Evolutionary conservation across 2,113 vertebrate species (phyloP).

Genomic region (Phoenicopterus ruber): DNA sequence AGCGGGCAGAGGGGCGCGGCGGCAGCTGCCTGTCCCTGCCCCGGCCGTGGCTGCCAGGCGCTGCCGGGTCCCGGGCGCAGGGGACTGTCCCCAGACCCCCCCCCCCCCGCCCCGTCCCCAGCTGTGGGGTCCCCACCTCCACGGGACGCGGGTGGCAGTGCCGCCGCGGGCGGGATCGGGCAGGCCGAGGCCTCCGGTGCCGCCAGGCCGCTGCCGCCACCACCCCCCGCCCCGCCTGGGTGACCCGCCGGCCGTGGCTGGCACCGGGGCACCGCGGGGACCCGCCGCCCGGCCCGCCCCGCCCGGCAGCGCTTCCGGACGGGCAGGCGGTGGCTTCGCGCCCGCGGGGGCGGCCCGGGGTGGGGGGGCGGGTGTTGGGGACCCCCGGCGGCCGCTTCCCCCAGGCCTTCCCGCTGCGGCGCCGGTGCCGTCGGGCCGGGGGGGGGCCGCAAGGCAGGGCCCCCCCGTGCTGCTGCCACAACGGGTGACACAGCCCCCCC

Average conservation of each 20-base stretch:
- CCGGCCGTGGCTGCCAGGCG: too few species aligned
- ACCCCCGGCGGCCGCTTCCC: neutral
- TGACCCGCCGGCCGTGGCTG: rapidly evolving
- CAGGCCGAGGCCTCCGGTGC: neutral
- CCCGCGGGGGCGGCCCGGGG: neutral
- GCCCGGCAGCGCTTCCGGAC: neutral
- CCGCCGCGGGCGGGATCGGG: neutral
- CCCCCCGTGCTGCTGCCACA: neutral
- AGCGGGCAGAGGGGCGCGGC: neutral
- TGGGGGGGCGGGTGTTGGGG: too few species aligned
- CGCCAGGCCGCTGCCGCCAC: neutral
- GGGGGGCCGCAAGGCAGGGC: too few species aligned
- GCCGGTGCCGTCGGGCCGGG: too few species aligned
- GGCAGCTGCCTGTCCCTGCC: neutral
- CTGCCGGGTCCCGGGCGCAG: too few species aligned
- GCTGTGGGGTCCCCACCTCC: neutral
- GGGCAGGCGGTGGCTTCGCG: neutral
- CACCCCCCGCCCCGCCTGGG: neutral
- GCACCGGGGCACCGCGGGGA: neutral
- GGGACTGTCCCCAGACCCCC: too few species aligned
- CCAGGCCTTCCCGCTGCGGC: neutral
- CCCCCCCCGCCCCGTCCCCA: neutral
- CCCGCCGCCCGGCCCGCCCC: neutral
- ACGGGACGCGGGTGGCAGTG: neutral
- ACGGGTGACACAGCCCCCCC: neutral